Evolutionary conservation across 1,140 invertebrate genomes (phyloP), one percentile per base, ranked within the genome.

Genomic region (Pseudomyrmex dendroicus): DNA sequence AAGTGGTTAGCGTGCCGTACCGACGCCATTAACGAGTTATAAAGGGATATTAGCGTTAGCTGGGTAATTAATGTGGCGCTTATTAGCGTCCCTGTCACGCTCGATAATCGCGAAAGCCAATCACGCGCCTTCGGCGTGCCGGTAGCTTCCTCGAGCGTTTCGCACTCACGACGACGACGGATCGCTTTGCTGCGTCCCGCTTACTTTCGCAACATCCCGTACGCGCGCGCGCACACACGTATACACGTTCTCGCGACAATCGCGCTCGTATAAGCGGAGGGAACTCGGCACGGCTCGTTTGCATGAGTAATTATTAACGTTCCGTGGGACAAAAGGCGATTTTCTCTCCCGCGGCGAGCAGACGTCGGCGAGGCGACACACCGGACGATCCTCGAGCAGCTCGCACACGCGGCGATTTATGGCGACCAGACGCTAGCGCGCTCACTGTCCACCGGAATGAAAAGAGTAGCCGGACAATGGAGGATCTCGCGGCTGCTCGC

Each of bases 291-390:
- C 66, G 82, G 54, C 73, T 87, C 86, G 86, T 85, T 88, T 88
- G 73, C 77, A 78, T 74, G 86, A 88, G 84, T 89, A 89, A 89
- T 89, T 89, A 89, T 89, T 85, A 88, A 88, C 86, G 86, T 89
- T 68, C 84, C 61, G 10, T 22, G 67, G 77, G 67, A 88, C 77
- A 83, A 88, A 89, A 85, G 86, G 62, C 74, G 73, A 85, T 83
- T 88, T 85, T 88, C 87, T 85, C 83, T 87, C 83, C 77, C 61
- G 73, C 54, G 67, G 77, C 67, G 87, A 82, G n/a, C 54, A 74
- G 76, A 82, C 74, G 86, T 86, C 70, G 59, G 46, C 72, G 66
- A 64, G 82, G 76, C 82, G 87, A 82, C 72, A 76, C 72, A 76
- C 59, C 62, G 52, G 35, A 50, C 59, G 35, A 87, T 83, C 76